Base-by-base conservation (phyloP, 2,797 vertebrate genomes). In the Phalanger gymnotis region DNA sequence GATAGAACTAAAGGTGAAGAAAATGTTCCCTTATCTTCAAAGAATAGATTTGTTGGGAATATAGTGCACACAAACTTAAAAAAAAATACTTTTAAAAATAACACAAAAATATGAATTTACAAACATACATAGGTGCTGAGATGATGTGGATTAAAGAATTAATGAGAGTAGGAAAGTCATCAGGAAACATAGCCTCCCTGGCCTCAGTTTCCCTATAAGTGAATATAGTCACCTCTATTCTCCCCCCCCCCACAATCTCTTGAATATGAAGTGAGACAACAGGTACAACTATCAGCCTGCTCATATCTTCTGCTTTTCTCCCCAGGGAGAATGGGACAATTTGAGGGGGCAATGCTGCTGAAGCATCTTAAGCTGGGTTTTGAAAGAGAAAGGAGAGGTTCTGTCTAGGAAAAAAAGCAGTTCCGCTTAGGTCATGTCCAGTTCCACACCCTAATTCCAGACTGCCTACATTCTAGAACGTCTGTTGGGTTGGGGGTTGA, bases 81-180 rank as follows among this genome's bases (percentile, higher is more conserved):
- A 94, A 90, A 81, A 92, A 19, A 13, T 52, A 91, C 0, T 53
- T 57, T 94, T 57, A 53, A 28, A 96, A 96, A 54, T 66, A 92
- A 95, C 51, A 53, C 81, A 56, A 47, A 96, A 94, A 93, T 95
- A 40, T 9, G 94, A 94, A 95, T 54, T 92, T 54, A 91, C 56
- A 95, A 95, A 47, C 13, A 94, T 92, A 92, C 53, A 91, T 31
- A 61, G 30, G 4, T 94, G 53, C 34, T 92, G 90, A 95, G 53
- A 95, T 94, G 22, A 30, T 92, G 2, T 92, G 54, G 87, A 81
- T 51, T 91, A 91, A 94, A 96, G 89, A 34, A 87, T 27, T 87
- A 57, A 73, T 92, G 55, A 40, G 25, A 81, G n/a, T 22, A 19
- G 61, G n/a, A 40, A 81, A 81, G 19, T 30, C n/a, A 40, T 22